A percentile compares a stretch with the other conserved stretches of the same genome.
phyloP scores from a whole-genome alignment of 2,888 invertebrate genomes.

The Hermaeophaga mercurialis region DNA sequence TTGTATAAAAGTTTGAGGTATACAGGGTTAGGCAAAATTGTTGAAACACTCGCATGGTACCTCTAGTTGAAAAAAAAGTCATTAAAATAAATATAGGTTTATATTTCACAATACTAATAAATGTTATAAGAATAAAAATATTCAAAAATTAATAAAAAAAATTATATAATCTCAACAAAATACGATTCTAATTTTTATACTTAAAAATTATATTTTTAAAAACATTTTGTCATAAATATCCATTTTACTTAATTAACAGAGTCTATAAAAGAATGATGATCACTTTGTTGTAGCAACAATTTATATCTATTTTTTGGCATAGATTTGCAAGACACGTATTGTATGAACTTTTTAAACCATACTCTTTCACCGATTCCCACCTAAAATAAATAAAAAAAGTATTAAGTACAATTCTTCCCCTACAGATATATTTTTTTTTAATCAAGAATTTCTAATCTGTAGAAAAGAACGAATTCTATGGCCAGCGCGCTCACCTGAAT shows the following conservation, averaged over 20 bases:
- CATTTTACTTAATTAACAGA: not conserved
- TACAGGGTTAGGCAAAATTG: too few species aligned
- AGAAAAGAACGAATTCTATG: too few species aligned
- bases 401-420: too few species aligned
- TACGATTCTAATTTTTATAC: too few species aligned
- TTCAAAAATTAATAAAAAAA: not conserved
- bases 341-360: slow-evolving; percentile 50
- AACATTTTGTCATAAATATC: slow-evolving; percentile 1
- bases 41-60: too few species aligned
- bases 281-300: slow-evolving; percentile 39
- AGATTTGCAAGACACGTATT: slow-evolving; percentile 48
- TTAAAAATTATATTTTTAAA: too few species aligned
- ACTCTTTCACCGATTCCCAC: slow-evolving; percentile 45
- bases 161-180: not conserved
- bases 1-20: too few species aligned
- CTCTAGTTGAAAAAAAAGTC: too few species aligned
- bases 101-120: not conserved
- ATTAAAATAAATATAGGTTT: too few species aligned
- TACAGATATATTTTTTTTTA: too few species aligned
- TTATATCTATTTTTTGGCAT: slow-evolving; percentile 54
- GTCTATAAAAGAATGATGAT: slow-evolving; percentile 12
- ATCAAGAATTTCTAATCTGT: too few species aligned
- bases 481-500: too few species aligned
- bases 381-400: slow-evolving; percentile 39
- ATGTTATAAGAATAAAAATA: not conserved